These are phyloP conservation scores for Orgyia antiqua DNA, from an alignment of 2,888 invertebrate genomes.

Conservation along the genomic window DNA sequence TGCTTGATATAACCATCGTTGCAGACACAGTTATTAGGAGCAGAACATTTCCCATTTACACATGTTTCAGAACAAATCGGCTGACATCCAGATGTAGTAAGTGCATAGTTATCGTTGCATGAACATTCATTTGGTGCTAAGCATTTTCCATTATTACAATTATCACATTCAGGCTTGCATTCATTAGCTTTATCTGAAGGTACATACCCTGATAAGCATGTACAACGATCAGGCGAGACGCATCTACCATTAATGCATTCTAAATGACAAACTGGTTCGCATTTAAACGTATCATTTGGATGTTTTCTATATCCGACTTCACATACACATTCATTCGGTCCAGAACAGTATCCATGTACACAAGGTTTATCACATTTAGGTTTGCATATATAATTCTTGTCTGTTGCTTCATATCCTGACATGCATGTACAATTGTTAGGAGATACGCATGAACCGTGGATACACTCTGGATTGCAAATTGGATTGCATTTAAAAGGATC, in stretches of 20 bases:
- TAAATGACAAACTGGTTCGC: background rate
- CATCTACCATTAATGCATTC: background rate
- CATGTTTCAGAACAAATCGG: conserved; percentile 33
- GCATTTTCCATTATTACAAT: conserved; percentile 20
- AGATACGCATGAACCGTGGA: conserved; percentile 1
- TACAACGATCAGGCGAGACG: background rate
- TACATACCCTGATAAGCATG: background rate
- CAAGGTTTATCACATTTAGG: conserved; percentile 4
- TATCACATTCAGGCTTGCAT: background rate
- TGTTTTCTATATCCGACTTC: background rate
- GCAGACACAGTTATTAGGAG: conserved; percentile 34
- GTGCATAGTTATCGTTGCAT: conserved; percentile 10
- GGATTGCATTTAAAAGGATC: conserved; percentile 6
- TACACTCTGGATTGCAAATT: conserved; percentile 2
- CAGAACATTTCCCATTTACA: conserved; percentile 30
- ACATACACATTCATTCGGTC: background rate
- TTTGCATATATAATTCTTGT: background rate
- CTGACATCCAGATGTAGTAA: conserved; percentile 1
- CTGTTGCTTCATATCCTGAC: background rate
- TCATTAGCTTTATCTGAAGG: background rate
- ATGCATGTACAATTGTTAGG: conserved; percentile 2
- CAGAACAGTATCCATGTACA: conserved; percentile 3
- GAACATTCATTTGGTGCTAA: conserved; percentile 16
- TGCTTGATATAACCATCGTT: conserved; percentile 23
- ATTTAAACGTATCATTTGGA: background rate